Evolutionary conservation across 2,888 invertebrate genomes (phyloP).

Genomic region (Lissonota sp.): DNA sequence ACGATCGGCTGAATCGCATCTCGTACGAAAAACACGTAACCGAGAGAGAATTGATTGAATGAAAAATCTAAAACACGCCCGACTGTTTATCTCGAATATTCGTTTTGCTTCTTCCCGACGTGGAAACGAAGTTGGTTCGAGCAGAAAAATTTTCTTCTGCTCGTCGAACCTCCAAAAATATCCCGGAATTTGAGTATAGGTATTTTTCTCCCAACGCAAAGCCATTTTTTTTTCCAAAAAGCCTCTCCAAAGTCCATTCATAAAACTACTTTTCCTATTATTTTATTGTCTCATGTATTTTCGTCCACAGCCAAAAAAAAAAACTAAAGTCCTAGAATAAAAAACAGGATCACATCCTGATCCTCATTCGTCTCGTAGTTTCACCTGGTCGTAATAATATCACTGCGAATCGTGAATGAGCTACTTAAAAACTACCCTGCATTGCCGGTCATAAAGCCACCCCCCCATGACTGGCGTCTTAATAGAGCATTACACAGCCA

Average conservation of each 20-base stretch:
- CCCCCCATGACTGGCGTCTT: slow-evolving; percentile 23
- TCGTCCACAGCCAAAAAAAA: too few relatives aligned
- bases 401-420: slow-evolving; percentile 37
- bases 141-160: neutral
- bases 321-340: too few relatives aligned
- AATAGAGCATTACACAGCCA: slow-evolving; percentile 44
- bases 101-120: neutral
- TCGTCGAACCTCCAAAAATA: too few relatives aligned
- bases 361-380: too few relatives aligned
- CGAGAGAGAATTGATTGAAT: slow-evolving; percentile 17
- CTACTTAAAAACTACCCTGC: slow-evolving; percentile 5
- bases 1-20: neutral
- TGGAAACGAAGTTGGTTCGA: neutral
- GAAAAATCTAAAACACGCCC: slow-evolving; percentile 21
- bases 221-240: too few relatives aligned
- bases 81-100: slow-evolving; percentile 6
- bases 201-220: neutral
- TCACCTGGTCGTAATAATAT: too few relatives aligned
- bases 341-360: too few relatives aligned
- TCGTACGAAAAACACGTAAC: slow-evolving; percentile 33
- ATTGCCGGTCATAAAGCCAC: slow-evolving; percentile 13
- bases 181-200: neutral
- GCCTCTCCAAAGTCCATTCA: too few relatives aligned
- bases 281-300: too few relatives aligned
- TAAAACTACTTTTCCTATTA: too few relatives aligned